These are phyloP conservation scores for Trissolcus brochymenae DNA, from an alignment of 2,888 invertebrate genomes.

Conservation along the genomic window DNA sequence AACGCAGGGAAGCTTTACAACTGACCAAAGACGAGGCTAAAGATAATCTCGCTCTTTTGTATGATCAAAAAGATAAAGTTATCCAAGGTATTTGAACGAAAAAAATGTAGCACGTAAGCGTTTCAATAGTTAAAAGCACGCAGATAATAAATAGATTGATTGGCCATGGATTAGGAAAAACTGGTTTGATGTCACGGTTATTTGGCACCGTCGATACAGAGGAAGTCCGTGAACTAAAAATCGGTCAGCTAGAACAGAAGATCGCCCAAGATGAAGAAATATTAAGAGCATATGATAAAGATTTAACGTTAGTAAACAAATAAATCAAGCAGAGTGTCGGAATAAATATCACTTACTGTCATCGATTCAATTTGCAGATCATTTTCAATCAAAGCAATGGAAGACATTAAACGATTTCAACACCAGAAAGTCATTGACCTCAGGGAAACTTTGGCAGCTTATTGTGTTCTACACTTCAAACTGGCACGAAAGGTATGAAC, in stretches of 20 bases:
- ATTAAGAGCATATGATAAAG: conserved; percentile 79
- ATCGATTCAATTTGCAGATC: conserved; percentile 77
- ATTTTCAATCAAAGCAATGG: conserved; percentile 82
- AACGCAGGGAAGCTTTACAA: conserved; percentile 85
- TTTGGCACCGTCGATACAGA: conserved; percentile 87
- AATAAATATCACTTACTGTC: conserved; percentile 10
- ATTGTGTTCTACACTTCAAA: conserved; percentile 84
- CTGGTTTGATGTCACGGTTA: conserved; percentile 84
- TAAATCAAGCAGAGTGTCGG: conserved; percentile 10
- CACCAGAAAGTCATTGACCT: conserved; percentile 84
- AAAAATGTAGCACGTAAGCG: not conserved
- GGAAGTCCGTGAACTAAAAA: conserved; percentile 84
- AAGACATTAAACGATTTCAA: conserved; percentile 85
- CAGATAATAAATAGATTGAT: not conserved
- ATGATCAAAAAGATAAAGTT: conserved; percentile 77
- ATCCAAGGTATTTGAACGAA: conserved; percentile 72
- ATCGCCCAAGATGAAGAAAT: conserved; percentile 80
- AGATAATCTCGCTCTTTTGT: conserved; percentile 79
- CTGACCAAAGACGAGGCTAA: conserved; percentile 84
- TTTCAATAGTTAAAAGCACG: no score
- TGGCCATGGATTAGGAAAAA: conserved; percentile 78
- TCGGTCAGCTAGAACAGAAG: conserved; percentile 82
- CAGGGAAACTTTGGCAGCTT: conserved; percentile 83
- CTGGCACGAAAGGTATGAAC: conserved; percentile 83
- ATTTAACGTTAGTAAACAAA: conserved; percentile 79